Conservation (phyloP, 2,797 vertebrate species). For the Okamejei kenojei region DNA sequence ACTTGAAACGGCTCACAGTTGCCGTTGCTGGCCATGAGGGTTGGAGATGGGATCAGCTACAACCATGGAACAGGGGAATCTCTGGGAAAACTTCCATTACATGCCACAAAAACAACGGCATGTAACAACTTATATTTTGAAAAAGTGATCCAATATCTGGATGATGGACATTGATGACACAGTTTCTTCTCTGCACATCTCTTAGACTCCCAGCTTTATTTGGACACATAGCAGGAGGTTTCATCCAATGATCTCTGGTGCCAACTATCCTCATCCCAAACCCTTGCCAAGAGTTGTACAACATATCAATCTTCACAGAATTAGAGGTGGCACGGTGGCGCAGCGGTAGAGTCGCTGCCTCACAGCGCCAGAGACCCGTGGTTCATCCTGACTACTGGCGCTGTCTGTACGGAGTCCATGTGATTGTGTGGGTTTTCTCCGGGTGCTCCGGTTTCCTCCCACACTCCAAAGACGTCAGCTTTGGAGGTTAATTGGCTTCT, state of each 20-base stretch:
- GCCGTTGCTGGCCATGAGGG: too few relatives aligned
- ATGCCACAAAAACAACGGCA: not conserved
- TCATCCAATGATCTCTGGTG: not conserved
- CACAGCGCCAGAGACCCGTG: too few relatives aligned
- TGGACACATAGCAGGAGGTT: not conserved
- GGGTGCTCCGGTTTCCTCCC: too few relatives aligned
- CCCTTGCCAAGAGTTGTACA: not conserved
- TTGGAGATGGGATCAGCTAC: too few relatives aligned
- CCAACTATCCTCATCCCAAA: not conserved
- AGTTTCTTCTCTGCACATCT: not conserved
- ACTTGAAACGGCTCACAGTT: too few relatives aligned
- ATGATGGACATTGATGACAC: not conserved
- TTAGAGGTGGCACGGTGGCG: too few relatives aligned
- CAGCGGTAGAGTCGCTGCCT: too few relatives aligned
- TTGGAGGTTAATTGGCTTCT: too few relatives aligned
- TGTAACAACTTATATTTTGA: not conserved
- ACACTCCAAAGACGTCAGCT: too few relatives aligned
- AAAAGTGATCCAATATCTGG: not conserved
- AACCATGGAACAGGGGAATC: not conserved
- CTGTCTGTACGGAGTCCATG: too few relatives aligned
- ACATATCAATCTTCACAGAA: not conserved
- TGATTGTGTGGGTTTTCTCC: too few relatives aligned
- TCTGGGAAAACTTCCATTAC: not conserved
- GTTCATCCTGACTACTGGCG: too few relatives aligned
- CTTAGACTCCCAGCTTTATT: not conserved